Percentiles rank a stretch among this genome's conserved stretches.
Evolutionary conservation across 1,140 invertebrate species (phyloP).

Genomic region (Danaus melanippus): DNA sequence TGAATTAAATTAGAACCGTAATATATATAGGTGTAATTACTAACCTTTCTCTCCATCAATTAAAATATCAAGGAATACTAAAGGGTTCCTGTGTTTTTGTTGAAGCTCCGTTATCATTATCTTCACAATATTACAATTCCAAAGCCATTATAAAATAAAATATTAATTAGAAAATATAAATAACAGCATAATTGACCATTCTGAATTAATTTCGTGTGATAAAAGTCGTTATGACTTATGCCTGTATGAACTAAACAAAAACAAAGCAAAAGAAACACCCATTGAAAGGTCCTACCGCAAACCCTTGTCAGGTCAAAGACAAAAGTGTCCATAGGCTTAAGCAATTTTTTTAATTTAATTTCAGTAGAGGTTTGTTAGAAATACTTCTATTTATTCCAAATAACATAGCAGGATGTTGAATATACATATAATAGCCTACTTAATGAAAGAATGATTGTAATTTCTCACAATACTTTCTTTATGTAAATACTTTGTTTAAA

Average conservation of each 20-base stretch:
- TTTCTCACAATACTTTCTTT: too few relatives aligned
- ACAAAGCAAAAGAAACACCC: conserved; percentile 21
- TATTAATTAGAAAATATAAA: conserved; percentile 16
- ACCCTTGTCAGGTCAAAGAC: too few relatives aligned
- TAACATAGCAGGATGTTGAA: too few relatives aligned
- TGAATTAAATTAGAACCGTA: neutral
- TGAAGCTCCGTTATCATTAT: conserved; percentile 38
- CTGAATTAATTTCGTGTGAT: conserved; percentile 12
- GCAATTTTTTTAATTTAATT: too few relatives aligned
- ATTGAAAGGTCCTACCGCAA: too few relatives aligned
- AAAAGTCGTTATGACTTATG: conserved; percentile 10
- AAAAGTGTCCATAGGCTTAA: too few relatives aligned
- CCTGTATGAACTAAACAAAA: conserved; percentile 20
- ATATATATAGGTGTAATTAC: conserved; percentile 11
- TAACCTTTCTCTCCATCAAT: conserved; percentile 59
- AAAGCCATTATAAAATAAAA: conserved; percentile 11
- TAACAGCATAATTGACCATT: conserved; percentile 17
- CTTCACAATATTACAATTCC: conserved; percentile 9
- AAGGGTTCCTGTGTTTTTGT: conserved; percentile 49
- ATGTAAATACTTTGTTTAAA: too few relatives aligned
- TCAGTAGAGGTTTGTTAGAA: too few relatives aligned
- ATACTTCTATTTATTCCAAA: too few relatives aligned
- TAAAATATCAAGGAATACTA: conserved; percentile 60
- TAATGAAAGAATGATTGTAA: too few relatives aligned
- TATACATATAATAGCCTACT: too few relatives aligned